Percentiles rank a stretch among this genome's conserved stretches.
Evolutionary conservation across 2,888 invertebrate genomes (phyloP).

Genomic region (Agrochola litura): DNA sequence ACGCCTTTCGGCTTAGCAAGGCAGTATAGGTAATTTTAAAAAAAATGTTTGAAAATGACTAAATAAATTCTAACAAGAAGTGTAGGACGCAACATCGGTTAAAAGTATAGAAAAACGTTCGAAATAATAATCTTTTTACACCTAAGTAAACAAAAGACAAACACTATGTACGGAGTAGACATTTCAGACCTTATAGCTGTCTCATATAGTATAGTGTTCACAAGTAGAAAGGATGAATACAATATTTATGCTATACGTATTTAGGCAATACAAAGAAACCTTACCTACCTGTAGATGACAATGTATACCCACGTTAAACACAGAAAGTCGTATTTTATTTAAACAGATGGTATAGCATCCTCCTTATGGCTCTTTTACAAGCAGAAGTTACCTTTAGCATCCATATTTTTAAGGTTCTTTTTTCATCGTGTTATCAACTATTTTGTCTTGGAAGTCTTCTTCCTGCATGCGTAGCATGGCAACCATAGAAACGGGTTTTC

Average conservation of each 20-base stretch:
- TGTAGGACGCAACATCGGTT: background rate
- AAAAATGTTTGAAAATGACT: too few species aligned
- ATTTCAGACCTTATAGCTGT: too few species aligned
- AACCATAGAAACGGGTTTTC: too few species aligned
- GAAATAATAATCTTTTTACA: background rate
- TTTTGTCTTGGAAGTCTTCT: too few species aligned
- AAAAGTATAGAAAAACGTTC: background rate
- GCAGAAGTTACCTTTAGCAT: background rate
- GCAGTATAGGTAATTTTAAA: too few species aligned
- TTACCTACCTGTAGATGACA: background rate
- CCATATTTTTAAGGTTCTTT: background rate
- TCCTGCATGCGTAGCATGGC: too few species aligned
- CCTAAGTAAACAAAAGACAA: background rate
- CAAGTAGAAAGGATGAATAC: background rate
- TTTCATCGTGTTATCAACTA: background rate
- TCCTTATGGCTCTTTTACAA: background rate
- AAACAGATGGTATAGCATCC: constrained; percentile 12
- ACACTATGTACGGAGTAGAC: background rate
- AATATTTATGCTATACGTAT: background rate
- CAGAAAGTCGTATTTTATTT: background rate
- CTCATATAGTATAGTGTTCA: background rate
- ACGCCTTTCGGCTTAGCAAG: too few species aligned
- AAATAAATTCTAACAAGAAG: background rate
- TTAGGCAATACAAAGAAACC: background rate
- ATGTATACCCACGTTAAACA: too few species aligned